These are phyloP conservation scores for Pachyramphus minor DNA, from an alignment of 2,113 vertebrate genomes.

Conservation along the genomic window DNA sequence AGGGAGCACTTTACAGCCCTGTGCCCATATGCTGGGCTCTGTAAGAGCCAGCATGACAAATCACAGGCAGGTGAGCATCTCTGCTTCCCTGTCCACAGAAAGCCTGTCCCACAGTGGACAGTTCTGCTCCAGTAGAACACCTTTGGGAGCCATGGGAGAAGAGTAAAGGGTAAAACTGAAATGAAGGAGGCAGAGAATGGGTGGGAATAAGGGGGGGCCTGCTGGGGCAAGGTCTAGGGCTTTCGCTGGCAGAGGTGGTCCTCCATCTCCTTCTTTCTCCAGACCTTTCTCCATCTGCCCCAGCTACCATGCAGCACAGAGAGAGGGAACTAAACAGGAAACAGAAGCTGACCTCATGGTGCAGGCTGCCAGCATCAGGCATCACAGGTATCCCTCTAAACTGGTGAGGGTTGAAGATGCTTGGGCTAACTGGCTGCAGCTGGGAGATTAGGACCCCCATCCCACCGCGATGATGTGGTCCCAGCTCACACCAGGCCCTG, in stretches of 20 bases:
- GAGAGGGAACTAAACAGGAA: background rate
- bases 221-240: background rate
- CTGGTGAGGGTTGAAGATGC: background rate
- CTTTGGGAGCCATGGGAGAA: background rate
- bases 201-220: background rate
- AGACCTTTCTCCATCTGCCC: background rate
- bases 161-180: background rate
- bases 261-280: background rate
- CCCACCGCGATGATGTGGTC: too few relatives aligned
- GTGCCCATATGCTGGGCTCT: fast-evolving
- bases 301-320: background rate
- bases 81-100: background rate
- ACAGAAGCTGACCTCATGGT: background rate
- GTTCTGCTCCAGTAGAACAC: background rate
- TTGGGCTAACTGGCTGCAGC: background rate
- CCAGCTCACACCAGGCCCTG: background rate
- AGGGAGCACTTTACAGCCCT: background rate
- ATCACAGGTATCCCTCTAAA: background rate
- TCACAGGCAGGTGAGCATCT: fast-evolving
- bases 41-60: fast-evolving
- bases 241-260: background rate
- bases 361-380: background rate
- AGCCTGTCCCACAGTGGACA: background rate
- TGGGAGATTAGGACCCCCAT: background rate
- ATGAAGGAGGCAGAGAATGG: background rate